Percentiles rank a stretch among this genome's conserved stretches.
phyloP scores from a whole-genome alignment of 1,140 invertebrate genomes.

The Drosophila cardini region DNA sequence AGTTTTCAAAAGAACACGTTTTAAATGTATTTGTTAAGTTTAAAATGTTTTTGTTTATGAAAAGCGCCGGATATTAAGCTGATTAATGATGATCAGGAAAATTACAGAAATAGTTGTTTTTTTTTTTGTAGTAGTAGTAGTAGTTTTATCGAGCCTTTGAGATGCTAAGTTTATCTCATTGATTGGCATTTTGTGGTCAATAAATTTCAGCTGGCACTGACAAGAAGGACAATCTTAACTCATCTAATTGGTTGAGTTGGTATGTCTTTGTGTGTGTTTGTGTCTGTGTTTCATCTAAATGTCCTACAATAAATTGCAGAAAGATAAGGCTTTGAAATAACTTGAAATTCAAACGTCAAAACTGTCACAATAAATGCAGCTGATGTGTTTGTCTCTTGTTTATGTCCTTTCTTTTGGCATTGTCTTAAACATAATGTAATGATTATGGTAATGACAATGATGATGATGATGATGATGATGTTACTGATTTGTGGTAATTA shows the following conservation, averaged over 20 bases:
- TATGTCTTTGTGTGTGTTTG: background rate
- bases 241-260: background rate
- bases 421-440: conserved; percentile 23
- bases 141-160: no score
- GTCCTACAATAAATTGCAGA: background rate
- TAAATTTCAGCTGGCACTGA: background rate
- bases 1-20: no score
- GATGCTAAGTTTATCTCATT: no score
- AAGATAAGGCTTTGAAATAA: background rate
- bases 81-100: no score
- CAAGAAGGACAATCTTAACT: background rate
- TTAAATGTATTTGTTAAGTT: no score
- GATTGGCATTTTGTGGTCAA: no score
- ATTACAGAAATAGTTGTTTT: no score
- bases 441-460: conserved; percentile 10
- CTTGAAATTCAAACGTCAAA: background rate
- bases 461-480: conserved; percentile 17
- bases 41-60: no score
- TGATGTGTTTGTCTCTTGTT: background rate
- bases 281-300: background rate
- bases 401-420: background rate
- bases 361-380: background rate
- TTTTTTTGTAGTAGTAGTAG: no score
- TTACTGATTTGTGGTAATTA: conserved; percentile 42
- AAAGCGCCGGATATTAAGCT: no score